Percentiles rank a stretch among this genome's conserved stretches.
Evolutionary conservation across 2,888 invertebrate species (phyloP).

Genomic region (Lacanobia wlatinum): DNA sequence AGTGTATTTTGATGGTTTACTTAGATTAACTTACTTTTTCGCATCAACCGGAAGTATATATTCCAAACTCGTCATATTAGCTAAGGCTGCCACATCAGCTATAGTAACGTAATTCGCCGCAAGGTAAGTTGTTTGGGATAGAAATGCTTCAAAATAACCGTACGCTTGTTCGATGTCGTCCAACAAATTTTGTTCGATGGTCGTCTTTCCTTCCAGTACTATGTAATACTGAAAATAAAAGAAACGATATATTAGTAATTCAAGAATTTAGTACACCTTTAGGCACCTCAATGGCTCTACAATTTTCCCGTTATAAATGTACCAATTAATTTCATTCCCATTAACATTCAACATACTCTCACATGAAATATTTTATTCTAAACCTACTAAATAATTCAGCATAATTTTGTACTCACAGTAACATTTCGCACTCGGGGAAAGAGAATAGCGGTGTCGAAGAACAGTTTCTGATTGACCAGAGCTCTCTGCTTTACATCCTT

Average conservation of each 20-base stretch:
- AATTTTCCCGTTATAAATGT: too few relatives aligned
- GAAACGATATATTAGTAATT: neutral
- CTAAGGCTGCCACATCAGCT: conserved; percentile 31
- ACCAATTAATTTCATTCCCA: too few relatives aligned
- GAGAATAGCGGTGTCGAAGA: too few relatives aligned
- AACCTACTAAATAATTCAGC: too few relatives aligned
- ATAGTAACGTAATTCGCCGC: conserved; percentile 29
- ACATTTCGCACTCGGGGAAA: too few relatives aligned
- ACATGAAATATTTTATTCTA: too few relatives aligned
- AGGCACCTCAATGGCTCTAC: too few relatives aligned
- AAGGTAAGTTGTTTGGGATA: conserved; percentile 11
- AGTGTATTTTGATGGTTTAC: too few relatives aligned
- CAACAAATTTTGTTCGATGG: conserved; percentile 7
- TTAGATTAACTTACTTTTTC: conserved; percentile 8
- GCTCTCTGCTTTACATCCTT: neutral
- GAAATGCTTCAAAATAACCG: conserved; percentile 18
- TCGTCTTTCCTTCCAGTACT: conserved; percentile 65
- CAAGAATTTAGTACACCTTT: too few relatives aligned
- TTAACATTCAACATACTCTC: too few relatives aligned
- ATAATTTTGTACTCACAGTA: too few relatives aligned
- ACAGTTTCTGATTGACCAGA: too few relatives aligned
- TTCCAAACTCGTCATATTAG: conserved; percentile 8
- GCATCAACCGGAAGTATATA: neutral
- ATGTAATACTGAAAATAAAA: conserved; percentile 6
- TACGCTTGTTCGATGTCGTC: conserved; percentile 49